Evolutionary conservation across 92 coral and sea anemone genomes (phyloP).

Genomic region (Actinostola sp.): DNA sequence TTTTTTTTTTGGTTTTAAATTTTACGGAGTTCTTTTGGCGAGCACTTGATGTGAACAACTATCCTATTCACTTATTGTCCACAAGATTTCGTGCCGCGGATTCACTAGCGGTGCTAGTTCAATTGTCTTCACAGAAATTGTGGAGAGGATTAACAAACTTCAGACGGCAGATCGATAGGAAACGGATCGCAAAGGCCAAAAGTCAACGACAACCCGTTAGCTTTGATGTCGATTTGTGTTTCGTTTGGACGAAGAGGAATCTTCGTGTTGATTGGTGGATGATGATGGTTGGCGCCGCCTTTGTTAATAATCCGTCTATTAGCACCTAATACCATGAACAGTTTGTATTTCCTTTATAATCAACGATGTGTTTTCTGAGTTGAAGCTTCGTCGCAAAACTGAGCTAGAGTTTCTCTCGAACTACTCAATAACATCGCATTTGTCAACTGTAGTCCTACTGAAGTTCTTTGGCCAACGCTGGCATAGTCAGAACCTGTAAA

Average conservation of each 20-base stretch:
- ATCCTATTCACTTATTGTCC: too few relatives aligned
- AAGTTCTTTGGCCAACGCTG: too few relatives aligned
- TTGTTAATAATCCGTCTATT: slow-evolving; percentile 20
- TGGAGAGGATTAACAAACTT: slow-evolving; percentile 25
- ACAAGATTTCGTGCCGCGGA: background rate
- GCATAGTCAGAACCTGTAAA: too few relatives aligned
- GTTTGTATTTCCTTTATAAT: slow-evolving; percentile 25
- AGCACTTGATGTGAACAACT: too few relatives aligned
- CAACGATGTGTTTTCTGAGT: background rate
- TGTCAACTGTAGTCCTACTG: too few relatives aligned
- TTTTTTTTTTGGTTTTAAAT: too few relatives aligned
- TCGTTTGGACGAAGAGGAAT: background rate
- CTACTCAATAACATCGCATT: too few relatives aligned
- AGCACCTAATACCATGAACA: slow-evolving; percentile 16
- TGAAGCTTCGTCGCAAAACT: background rate
- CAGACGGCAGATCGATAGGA: slow-evolving; percentile 5
- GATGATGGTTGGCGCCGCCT: background rate
- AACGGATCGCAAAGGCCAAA: slow-evolving; percentile 3
- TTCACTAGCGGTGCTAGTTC: background rate
- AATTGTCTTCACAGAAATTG: slow-evolving; percentile 6
- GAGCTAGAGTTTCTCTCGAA: too few relatives aligned
- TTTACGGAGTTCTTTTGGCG: too few relatives aligned
- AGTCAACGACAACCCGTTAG: slow-evolving; percentile 12
- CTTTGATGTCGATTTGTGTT: slow-evolving; percentile 17
- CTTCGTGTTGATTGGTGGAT: slow-evolving; percentile 16